phyloP scores from a whole-genome alignment of 2,797 vertebrate species.

The Fistularia tabacaria region DNA sequence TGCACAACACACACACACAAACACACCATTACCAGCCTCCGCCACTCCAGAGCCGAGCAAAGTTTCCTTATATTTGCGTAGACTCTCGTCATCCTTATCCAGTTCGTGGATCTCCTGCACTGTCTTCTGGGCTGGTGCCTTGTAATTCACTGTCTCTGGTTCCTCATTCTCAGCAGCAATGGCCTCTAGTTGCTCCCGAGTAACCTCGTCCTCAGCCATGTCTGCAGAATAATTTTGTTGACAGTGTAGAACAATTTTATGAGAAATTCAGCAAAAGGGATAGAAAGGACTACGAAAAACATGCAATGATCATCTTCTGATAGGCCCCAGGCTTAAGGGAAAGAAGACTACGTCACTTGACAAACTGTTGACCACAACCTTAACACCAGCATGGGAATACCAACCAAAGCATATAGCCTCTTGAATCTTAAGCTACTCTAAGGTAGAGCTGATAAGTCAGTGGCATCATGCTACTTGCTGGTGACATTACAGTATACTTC shows the following conservation, averaged over 20 bases:
- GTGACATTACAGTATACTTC: constrained; percentile 31
- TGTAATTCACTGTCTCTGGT: constrained; percentile 85
- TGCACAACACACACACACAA: neutral
- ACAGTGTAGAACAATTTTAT: neutral
- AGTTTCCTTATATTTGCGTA: constrained; percentile 94
- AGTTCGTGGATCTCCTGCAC: constrained; percentile 94
- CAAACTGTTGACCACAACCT: constrained; percentile 16
- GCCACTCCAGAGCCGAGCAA: constrained; percentile 78
- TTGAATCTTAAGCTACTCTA: constrained; percentile 6
- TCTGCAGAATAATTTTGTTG: constrained; percentile 33
- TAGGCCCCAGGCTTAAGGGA: constrained; percentile 1
- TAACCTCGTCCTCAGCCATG: constrained; percentile 97
- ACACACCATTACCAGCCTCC: constrained; percentile 68
- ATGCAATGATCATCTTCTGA: neutral
- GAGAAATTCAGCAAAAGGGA: neutral
- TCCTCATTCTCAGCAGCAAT: constrained; percentile 93
- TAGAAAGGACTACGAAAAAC: neutral
- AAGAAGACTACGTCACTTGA: constrained; percentile 11
- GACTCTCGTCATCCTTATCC: constrained; percentile 93
- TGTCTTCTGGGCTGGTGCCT: constrained; percentile 88
- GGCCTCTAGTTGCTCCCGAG: constrained; percentile 91
- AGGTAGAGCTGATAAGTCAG: constrained; percentile 8
- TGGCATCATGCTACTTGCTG: neutral
- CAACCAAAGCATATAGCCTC: neutral
- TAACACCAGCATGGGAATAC: constrained; percentile 2